phyloP scores from a whole-genome alignment of 2,888 invertebrate genomes.

The Caenorhabditis imperialis region DNA sequence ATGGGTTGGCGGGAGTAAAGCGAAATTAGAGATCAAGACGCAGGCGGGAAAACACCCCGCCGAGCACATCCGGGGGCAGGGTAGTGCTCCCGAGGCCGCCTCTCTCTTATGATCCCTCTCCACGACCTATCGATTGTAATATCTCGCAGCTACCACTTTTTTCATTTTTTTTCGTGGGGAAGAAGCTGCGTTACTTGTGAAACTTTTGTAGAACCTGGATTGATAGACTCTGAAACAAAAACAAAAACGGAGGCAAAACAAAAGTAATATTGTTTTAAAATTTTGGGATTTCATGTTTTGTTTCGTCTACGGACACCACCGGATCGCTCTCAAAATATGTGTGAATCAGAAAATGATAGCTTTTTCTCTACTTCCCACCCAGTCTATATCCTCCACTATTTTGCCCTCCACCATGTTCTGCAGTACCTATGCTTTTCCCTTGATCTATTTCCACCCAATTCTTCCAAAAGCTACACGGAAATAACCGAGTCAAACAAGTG shows the following conservation, averaged over 20 bases:
- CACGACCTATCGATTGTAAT: slow-evolving; percentile 47
- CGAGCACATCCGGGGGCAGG: slow-evolving; percentile 22
- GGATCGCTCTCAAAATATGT: slow-evolving; percentile 38
- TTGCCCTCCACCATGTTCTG: too few relatives aligned
- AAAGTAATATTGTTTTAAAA: too few relatives aligned
- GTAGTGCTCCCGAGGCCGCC: slow-evolving; percentile 38
- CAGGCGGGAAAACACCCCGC: slow-evolving; percentile 1
- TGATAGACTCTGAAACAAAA: too few relatives aligned
- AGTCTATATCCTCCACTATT: too few relatives aligned
- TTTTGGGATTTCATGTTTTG: too few relatives aligned
- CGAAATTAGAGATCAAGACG: neutral
- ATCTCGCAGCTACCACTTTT: slow-evolving; percentile 1
- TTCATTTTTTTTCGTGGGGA: neutral
- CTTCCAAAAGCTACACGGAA: too few relatives aligned
- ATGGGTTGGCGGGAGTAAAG: slow-evolving; percentile 30
- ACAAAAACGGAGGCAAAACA: too few relatives aligned
- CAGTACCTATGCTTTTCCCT: too few relatives aligned
- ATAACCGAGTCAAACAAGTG: slow-evolving; percentile 48
- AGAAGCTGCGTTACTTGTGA: neutral
- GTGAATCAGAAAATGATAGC: slow-evolving; percentile 34
- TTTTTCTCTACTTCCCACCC: slow-evolving; percentile 3
- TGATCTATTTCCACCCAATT: too few relatives aligned
- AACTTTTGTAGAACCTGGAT: slow-evolving; percentile 11
- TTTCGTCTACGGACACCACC: too few relatives aligned
- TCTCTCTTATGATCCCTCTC: slow-evolving; percentile 44